Evolutionary conservation across 30 jellyfish, hydroid and myxozoan genomes (phyloP), one percentile per base, ranked within the genome.

Genomic region (Pelagia noctiluca): DNA sequence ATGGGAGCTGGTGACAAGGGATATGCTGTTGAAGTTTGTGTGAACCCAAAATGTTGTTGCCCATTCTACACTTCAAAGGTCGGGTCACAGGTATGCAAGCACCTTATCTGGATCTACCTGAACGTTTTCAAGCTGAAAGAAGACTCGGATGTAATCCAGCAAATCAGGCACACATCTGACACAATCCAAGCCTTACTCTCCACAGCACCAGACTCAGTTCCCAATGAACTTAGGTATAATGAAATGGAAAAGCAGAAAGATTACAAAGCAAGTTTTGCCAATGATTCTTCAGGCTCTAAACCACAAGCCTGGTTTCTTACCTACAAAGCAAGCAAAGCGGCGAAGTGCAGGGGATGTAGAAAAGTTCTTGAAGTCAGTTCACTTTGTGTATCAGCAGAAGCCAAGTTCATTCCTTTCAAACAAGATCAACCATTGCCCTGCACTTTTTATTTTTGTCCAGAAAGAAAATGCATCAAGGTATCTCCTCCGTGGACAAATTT

Each of bases 281-380:
- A 61, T 61, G 73, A 61, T 61, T 61, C 73, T 61, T 61, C 34
- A 61, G 42, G 36, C 29, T 61, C 73, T 61, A 61, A 61, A 37
- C 73, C 73, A 61, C 73, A 61, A 61, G 73, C 73, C 73, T 61
- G 73, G 73, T 61, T 61, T 61, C 73, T 61, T 61, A 61, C 73
- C 73, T 61, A 61, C 73, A 61, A 61, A 61, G 73, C 73, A 61
- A 61, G 73, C 73, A 61, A 12, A 61, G 73, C 73, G 29, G 73
- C 73, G 73, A 61, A 61, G 73, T 61, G 28, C 28, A 57, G 71
- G 71, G 71, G 71, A 57, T 57, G 71, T 57, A 33, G 71, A 57
- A 57, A 57, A 57, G 71, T 21, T 57, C 71, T 57, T 57, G 71
- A 57, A 21, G 71, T 57, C 71, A 57, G 71, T 57, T 57, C 71